Evolutionary conservation across 2,113 vertebrate genomes (phyloP).

Genomic region (Apodemus speciosus): DNA sequence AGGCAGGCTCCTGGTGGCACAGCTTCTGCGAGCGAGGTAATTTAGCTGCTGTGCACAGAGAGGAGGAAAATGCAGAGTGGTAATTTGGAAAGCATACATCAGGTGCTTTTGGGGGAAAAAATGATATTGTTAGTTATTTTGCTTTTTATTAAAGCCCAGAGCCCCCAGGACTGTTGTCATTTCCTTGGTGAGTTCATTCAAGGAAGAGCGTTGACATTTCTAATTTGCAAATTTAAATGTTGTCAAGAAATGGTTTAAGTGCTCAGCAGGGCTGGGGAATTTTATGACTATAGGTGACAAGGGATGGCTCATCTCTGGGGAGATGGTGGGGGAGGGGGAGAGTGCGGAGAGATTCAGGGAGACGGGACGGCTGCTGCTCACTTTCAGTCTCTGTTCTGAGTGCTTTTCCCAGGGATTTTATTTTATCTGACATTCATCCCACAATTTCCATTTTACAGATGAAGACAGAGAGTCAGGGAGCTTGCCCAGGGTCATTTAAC

Average conservation of each 20-base stretch:
- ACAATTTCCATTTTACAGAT: slow-evolving; percentile 19
- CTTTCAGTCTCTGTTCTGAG: not conserved
- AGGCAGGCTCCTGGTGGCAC: slow-evolving; percentile 31
- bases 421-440: not conserved
- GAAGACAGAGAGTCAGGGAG: not conserved
- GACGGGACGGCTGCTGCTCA: not conserved
- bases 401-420: not conserved
- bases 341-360: not conserved
- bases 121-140: slow-evolving; percentile 59
- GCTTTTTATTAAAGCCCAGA: slow-evolving; percentile 59
- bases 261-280: not conserved
- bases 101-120: slow-evolving; percentile 75
- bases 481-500: not conserved
- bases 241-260: slow-evolving; percentile 56
- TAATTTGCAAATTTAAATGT: slow-evolving; percentile 61
- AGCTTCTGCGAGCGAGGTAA: slow-evolving; percentile 82
- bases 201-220: slow-evolving; percentile 55
- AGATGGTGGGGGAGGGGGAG: not conserved
- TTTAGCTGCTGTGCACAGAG: slow-evolving; percentile 78
- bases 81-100: slow-evolving; percentile 81
- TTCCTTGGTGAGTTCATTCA: slow-evolving; percentile 34
- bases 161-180: slow-evolving; percentile 3
- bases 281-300: slow-evolving; percentile 33
- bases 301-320: not conserved
- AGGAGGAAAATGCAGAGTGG: slow-evolving; percentile 77